Conservation (phyloP, 1,140 invertebrate species). For the Panagrolaimus sp. region DNA sequence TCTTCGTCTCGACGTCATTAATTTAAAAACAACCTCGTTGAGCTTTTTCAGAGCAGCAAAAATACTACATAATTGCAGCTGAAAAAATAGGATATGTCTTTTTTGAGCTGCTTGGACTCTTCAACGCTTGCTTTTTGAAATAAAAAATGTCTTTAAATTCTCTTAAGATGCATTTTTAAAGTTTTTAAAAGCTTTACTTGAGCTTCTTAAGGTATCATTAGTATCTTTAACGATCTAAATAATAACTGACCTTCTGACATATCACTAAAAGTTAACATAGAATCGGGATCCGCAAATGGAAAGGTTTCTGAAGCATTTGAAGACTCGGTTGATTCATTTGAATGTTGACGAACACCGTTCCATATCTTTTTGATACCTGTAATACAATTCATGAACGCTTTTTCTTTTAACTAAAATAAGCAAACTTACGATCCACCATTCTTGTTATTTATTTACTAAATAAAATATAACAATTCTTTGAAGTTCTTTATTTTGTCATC, state of each 20-base stretch:
- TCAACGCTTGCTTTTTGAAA: neutral
- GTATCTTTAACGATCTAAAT: neutral
- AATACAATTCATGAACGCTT: neutral
- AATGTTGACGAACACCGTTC: neutral
- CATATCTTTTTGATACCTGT: neutral
- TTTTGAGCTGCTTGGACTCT: neutral
- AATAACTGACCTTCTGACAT: neutral
- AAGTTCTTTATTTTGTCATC: too few relatives aligned
- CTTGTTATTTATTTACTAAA: neutral
- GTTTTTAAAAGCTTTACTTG: too few relatives aligned
- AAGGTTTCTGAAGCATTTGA: neutral
- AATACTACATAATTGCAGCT: neutral
- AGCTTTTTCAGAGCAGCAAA: too few relatives aligned
- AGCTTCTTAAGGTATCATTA: too few relatives aligned
- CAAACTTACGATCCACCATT: conserved; percentile 17
- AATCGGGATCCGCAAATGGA: conserved; percentile 7
- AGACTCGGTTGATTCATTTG: neutral
- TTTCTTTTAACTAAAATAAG: neutral
- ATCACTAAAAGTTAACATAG: conserved; percentile 14
- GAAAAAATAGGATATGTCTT: neutral
- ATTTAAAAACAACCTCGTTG: too few relatives aligned
- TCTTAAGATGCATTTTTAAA: neutral
- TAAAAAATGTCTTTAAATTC: neutral
- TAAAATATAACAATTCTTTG: too few relatives aligned
- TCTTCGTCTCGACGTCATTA: too few relatives aligned